phyloP scores from a whole-genome alignment of 2,113 vertebrate genomes.

The Emydocephalus ijimae region DNA sequence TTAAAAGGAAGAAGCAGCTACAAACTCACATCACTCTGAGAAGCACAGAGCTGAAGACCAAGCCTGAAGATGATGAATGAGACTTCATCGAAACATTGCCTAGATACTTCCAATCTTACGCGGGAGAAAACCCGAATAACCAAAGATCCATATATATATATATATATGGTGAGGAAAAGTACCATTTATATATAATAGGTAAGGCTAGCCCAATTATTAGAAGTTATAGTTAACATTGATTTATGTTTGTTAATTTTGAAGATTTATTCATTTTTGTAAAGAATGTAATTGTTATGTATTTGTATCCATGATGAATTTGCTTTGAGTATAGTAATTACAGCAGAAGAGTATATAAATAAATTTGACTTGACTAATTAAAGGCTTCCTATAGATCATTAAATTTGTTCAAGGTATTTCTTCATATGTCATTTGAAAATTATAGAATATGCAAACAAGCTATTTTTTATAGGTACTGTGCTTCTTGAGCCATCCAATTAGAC shows the following conservation, averaged over 20 bases:
- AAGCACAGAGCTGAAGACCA: too few species aligned
- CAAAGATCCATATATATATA: too few species aligned
- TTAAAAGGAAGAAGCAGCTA: too few species aligned
- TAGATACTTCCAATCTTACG: too few species aligned
- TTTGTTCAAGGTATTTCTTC: background rate
- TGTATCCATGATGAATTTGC: background rate
- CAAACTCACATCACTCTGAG: too few species aligned
- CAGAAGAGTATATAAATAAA: background rate
- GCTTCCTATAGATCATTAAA: background rate
- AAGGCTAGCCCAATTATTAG: background rate
- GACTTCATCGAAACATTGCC: too few species aligned
- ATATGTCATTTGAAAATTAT: background rate
- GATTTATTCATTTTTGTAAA: conserved; percentile 4
- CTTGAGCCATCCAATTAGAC: background rate
- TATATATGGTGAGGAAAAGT: background rate
- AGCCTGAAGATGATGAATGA: too few species aligned
- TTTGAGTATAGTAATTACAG: background rate
- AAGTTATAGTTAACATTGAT: background rate
- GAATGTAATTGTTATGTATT: background rate
- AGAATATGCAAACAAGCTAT: background rate
- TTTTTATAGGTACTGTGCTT: background rate
- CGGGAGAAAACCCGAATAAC: too few species aligned
- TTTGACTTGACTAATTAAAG: background rate
- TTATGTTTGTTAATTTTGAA: background rate
- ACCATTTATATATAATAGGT: background rate